Evolutionary conservation across 2,113 vertebrate species (phyloP).

Genomic region (Pedionomus torquatus): DNA sequence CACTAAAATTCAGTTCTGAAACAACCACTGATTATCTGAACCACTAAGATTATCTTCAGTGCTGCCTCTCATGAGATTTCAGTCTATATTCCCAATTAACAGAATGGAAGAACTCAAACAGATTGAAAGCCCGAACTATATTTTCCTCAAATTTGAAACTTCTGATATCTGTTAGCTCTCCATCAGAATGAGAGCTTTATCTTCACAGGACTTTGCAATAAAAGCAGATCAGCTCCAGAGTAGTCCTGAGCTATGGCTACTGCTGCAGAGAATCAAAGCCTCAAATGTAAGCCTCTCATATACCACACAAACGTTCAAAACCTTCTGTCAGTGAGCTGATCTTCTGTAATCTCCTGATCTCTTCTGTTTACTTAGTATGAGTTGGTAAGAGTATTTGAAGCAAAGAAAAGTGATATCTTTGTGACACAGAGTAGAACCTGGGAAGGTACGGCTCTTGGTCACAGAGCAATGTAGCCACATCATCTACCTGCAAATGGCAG

Average conservation of each 20-base stretch:
- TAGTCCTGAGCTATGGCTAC: background rate
- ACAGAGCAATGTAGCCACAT: fast-evolving
- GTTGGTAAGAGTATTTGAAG: background rate
- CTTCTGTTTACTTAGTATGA: background rate
- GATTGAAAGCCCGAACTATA: background rate
- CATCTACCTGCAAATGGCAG: fast-evolving
- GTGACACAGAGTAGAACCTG: background rate
- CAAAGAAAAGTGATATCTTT: background rate
- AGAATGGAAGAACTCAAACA: background rate
- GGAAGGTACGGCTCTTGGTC: background rate
- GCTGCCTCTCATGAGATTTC: background rate
- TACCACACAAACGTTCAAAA: background rate
- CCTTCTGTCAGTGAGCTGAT: background rate
- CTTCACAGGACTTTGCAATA: background rate
- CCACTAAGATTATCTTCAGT: too few species aligned
- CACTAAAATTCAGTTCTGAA: background rate
- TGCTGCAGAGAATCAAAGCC: background rate
- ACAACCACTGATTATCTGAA: too few species aligned
- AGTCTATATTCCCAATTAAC: background rate
- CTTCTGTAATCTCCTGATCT: background rate
- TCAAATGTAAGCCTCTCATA: background rate
- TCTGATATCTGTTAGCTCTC: background rate
- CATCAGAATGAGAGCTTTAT: background rate
- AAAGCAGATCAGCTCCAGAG: background rate
- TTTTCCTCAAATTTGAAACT: background rate